Base-by-base conservation (phyloP, 2,888 invertebrate species). In the Phoenoteleia sp. region DNA sequence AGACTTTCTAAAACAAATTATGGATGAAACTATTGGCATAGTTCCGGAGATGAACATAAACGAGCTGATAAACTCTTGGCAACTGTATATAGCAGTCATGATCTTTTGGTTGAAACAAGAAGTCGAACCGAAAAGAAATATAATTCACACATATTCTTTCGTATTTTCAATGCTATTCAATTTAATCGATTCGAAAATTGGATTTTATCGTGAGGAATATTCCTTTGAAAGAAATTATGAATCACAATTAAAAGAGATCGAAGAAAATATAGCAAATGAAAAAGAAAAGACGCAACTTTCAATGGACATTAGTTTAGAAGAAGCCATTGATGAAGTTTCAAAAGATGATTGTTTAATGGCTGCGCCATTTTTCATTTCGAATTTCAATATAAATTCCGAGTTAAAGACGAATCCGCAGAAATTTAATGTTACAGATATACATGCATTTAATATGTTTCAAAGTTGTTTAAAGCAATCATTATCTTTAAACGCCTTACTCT, bases 361-460 rank as follows among this genome's bases (percentile, higher is more conserved):
- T 19, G 95, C 95, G n/a, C 94, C 95, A 88, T 94, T 94, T 75
- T 94, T 96, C 21, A 91, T 96, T 60, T 93, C 94, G 76, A 95
- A 95, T 92, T 96, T 96, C 92, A 94, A 95, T 90, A 93, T 96
- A 58, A 95, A 96, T 90, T 92, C 94, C 6, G 95, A 95, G 89
- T 93, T 96, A 72, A 93, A 92, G 84, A 94, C 92, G 66, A 95
- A 94, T 87, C 94, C 95, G 0, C 95, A 95, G 89, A 94, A 94
- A 76, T 96, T 95, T 92, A 95, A 96, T 87, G 89, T 93, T 1
- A 94, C 93, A 69, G 94, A 95, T 84, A 94, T 96, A 86, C 96
- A 97, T 88, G 93, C 94, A 5, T 96, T 96, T 91, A 95, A 96
- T 1, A 95, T 96, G 90, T 96, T 96, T 90, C 97, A 97, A 91